These are phyloP conservation scores for Prionace glauca DNA, from an alignment of 2,797 vertebrate species.

Conservation along the genomic window DNA sequence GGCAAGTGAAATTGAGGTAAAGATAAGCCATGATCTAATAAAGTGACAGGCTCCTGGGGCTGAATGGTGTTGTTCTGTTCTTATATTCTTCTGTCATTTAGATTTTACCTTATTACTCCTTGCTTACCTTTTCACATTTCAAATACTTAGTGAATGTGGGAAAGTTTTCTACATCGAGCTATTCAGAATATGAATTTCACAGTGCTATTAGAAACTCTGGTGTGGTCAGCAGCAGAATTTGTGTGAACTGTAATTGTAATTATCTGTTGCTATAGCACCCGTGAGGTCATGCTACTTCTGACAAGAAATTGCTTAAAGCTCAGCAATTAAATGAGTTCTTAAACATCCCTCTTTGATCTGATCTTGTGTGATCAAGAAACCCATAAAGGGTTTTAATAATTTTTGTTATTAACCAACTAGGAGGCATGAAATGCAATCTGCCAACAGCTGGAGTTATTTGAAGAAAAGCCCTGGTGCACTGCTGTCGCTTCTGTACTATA, in stretches of 20 bases:
- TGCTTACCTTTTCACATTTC: not conserved
- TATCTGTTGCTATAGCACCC: constrained; percentile 1
- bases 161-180: not conserved
- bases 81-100: not conserved
- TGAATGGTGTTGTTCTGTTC: not conserved
- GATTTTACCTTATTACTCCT: not conserved
- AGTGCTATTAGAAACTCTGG: not conserved
- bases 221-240: not conserved
- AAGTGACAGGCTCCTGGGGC: not conserved
- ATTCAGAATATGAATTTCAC: not conserved
- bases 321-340: not conserved
- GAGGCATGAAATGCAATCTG: not conserved
- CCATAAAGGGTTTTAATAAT: not conserved
- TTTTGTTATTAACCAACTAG: not conserved
- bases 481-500: not conserved
- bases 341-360: not conserved
- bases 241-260: constrained; percentile 21
- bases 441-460: not conserved
- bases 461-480: no score
- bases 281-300: not conserved
- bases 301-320: constrained; percentile 15
- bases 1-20: not conserved
- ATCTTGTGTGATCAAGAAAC: not conserved
- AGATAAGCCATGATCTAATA: not conserved
- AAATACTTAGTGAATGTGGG: not conserved